Conservation (phyloP, 2,797 vertebrate species). For the Oreochromis grahami region DNA sequence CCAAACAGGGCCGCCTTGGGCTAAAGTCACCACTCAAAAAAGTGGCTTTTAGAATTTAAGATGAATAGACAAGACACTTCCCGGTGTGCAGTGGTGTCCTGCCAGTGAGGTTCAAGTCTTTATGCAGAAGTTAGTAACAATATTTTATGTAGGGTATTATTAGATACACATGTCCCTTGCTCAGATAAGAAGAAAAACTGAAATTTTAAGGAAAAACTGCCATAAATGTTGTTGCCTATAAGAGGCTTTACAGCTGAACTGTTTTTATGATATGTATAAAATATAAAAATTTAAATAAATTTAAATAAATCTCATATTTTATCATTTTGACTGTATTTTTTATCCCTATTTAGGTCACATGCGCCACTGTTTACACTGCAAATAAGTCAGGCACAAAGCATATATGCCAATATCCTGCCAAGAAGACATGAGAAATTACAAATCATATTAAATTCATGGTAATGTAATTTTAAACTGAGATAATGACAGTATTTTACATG, state of each 20-base stretch:
- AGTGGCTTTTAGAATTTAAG: constrained; percentile 18
- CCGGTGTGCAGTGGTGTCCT: background rate
- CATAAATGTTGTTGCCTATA: background rate
- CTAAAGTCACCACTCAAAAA: constrained; percentile 32
- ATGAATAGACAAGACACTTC: constrained; percentile 13
- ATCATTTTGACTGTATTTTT: background rate
- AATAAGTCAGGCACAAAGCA: background rate
- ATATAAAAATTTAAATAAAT: background rate
- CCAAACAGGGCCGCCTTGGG: constrained; percentile 26
- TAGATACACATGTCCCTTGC: background rate
- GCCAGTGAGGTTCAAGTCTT: background rate
- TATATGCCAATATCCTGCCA: background rate
- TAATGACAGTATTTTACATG: background rate
- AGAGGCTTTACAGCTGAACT: background rate
- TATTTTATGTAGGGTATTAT: background rate
- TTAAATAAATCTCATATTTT: background rate
- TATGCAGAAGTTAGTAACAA: background rate
- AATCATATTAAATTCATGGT: background rate
- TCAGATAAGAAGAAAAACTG: background rate
- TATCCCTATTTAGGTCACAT: background rate
- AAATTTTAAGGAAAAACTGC: background rate
- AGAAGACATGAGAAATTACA: background rate
- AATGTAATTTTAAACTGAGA: background rate
- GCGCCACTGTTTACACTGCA: background rate
- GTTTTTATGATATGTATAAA: background rate